Conservation (phyloP, 2,113 vertebrate species). For the Benitochromis conjunctus region DNA sequence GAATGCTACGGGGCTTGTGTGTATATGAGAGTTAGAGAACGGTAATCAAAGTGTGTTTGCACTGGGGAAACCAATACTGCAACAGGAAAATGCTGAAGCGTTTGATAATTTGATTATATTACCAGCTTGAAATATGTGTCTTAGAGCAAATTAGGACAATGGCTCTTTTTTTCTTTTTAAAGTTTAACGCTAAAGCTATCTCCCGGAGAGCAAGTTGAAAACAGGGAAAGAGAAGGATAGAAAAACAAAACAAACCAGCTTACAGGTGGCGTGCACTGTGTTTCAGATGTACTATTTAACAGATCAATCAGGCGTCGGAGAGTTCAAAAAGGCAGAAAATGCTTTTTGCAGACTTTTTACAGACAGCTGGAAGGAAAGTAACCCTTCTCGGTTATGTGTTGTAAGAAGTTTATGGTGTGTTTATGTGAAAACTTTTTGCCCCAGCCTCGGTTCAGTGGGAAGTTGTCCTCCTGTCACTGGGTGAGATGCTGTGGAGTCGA, state of each 20-base stretch:
- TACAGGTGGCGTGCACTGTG: neutral
- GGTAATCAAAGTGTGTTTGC: conserved; percentile 27
- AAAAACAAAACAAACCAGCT: neutral
- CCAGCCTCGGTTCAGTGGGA: conserved; percentile 28
- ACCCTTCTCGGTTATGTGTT: neutral
- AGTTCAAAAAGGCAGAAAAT: neutral
- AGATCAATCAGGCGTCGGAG: neutral
- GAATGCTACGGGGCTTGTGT: conserved; percentile 44
- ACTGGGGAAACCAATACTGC: conserved; percentile 28
- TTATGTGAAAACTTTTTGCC: conserved; percentile 15
- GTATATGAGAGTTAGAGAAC: conserved; percentile 12
- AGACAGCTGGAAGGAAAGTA: neutral
- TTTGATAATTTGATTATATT: conserved; percentile 36
- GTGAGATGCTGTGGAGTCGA: conserved; percentile 34
- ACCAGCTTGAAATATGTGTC: neutral
- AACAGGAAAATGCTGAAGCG: conserved; percentile 22
- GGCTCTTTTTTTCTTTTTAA: neutral
- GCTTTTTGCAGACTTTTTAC: neutral
- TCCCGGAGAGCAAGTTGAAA: conserved; percentile 11
- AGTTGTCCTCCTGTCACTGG: conserved; percentile 22
- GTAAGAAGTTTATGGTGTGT: neutral
- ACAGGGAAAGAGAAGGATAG: neutral
- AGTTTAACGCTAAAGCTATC: neutral
- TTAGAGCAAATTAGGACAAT: conserved; percentile 37
- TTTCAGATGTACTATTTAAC: neutral